A percentile compares a stretch with the other conserved stretches of the same genome.
Conservation (phyloP, 1,140 invertebrate species). For the Pristionchus pacificus region DNA sequence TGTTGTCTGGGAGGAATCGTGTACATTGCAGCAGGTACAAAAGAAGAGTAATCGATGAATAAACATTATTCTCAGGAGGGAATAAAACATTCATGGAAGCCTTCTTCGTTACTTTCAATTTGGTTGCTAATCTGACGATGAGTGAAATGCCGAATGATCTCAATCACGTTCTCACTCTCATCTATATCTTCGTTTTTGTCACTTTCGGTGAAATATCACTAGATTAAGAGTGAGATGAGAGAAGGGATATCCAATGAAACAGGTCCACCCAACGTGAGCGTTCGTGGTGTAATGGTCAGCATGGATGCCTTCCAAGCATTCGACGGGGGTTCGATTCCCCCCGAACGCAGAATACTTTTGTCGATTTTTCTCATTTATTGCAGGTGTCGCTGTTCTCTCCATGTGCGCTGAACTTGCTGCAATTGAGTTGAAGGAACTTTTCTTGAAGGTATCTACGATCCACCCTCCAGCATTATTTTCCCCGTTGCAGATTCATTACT, state of each 20-base stretch:
- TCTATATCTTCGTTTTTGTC: constrained; percentile 55
- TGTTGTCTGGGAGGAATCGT: constrained; percentile 56
- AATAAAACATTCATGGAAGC: constrained; percentile 47
- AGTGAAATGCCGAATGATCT: constrained; percentile 55
- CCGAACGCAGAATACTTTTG: no score
- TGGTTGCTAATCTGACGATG: constrained; percentile 56
- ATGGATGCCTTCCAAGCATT: constrained; percentile 10
- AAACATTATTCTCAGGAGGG: constrained; percentile 7
- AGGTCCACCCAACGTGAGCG: no score
- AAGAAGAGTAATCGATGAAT: background rate
- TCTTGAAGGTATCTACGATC: constrained; percentile 48
- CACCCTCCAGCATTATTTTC: no score
- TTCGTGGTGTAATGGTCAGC: constrained; percentile 23
- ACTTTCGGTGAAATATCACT: constrained; percentile 55
- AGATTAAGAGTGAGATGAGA: no score
- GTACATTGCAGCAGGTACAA: constrained; percentile 50
- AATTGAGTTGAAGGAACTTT: constrained; percentile 52
- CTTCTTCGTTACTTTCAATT: constrained; percentile 55
- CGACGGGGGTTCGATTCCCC: background rate
- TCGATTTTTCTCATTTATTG: no score
- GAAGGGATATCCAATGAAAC: no score
- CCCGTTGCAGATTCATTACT: constrained; percentile 56
- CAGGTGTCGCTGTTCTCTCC: constrained; percentile 54
- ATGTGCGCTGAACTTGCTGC: constrained; percentile 56
- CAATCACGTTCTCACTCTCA: constrained; percentile 47